These are phyloP conservation scores for Hydra vulgaris DNA, from an alignment of 30 jellyfish, hydroid and myxozoan species.

Conservation along the genomic window DNA sequence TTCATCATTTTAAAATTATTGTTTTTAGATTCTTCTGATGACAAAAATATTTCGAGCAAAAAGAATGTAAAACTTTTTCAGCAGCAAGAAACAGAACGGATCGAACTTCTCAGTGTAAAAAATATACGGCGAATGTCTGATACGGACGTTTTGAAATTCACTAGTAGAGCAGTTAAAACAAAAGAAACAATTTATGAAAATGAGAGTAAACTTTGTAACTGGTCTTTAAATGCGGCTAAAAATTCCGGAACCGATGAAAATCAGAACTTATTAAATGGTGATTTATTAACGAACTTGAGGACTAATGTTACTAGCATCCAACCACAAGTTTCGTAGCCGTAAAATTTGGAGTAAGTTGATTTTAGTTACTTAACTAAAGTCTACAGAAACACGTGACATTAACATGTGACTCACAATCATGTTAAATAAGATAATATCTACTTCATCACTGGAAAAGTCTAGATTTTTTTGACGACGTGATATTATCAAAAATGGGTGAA, in stretches of 20 bases:
- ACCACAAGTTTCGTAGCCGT: not conserved
- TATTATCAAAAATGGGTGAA: no score
- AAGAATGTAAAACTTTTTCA: not conserved
- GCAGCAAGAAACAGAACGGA: constrained; percentile 1
- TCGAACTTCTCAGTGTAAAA: not conserved
- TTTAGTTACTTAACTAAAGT: no score
- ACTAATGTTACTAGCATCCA: not conserved
- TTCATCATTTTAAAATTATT: no score
- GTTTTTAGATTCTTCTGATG: not conserved
- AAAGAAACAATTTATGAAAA: not conserved
- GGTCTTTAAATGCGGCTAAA: not conserved
- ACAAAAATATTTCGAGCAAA: not conserved
- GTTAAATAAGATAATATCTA: no score
- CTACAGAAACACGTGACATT: no score
- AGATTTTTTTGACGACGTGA: no score
- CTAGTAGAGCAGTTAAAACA: not conserved
- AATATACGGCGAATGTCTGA: constrained; percentile 3
- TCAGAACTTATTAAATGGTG: not conserved
- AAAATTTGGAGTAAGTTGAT: not conserved
- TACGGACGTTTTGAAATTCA: constrained; percentile 3
- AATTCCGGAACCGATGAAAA: not conserved
- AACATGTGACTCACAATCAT: no score
- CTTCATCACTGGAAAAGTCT: no score
- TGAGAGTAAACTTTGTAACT: not conserved
- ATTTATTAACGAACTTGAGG: not conserved